Percentiles rank a stretch among this genome's conserved stretches.
Conservation (phyloP, 2,888 invertebrate species). For the Eretmocerus hayati region DNA sequence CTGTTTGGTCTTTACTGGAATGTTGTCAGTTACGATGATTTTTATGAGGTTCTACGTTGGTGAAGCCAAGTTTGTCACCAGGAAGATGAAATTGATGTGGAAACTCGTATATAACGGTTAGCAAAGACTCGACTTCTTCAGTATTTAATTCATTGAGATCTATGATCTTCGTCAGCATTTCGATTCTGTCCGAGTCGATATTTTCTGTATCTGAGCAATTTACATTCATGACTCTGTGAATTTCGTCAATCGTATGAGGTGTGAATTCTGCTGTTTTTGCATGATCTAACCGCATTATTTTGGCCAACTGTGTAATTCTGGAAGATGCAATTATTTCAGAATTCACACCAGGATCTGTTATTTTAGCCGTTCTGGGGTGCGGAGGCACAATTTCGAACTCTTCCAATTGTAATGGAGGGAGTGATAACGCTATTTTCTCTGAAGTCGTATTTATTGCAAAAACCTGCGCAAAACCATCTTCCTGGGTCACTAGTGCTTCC, state of each 20-base stretch:
- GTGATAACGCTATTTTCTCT: background rate
- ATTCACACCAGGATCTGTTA: no score
- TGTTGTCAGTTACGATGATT: background rate
- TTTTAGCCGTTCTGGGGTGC: background rate
- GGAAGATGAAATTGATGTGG: background rate
- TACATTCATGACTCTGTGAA: no score
- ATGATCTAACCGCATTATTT: no score
- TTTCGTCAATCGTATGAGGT: no score
- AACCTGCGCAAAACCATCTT: background rate
- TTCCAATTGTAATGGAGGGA: background rate
- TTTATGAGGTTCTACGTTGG: background rate
- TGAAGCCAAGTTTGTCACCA: background rate
- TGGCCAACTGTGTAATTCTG: no score
- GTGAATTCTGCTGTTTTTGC: no score
- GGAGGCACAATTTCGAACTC: background rate
- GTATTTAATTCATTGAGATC: background rate
- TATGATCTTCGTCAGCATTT: background rate
- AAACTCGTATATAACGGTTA: background rate
- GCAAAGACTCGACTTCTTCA: background rate
- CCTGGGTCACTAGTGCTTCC: constrained; percentile 1
- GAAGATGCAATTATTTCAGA: background rate
- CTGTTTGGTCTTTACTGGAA: background rate
- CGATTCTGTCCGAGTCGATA: background rate
- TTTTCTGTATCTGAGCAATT: background rate
- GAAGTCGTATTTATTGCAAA: background rate